A percentile compares a stretch with the other conserved stretches of the same genome.
phyloP scores from a whole-genome alignment of 2,113 vertebrate species.

The Peromyscus polionotus region DNA sequence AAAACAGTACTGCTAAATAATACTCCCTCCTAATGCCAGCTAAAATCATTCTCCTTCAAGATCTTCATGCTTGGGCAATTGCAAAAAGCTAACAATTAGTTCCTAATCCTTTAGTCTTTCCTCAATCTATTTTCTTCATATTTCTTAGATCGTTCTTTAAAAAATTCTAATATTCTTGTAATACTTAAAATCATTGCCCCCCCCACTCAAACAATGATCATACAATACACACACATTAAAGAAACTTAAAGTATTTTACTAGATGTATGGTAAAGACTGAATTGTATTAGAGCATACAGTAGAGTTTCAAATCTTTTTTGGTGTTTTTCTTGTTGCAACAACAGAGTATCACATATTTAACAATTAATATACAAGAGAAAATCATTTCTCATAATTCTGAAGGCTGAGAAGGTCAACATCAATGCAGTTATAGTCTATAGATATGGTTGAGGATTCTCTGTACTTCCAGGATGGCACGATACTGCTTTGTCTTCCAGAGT shows the following conservation, averaged over 20 bases:
- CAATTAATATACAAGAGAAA: not conserved
- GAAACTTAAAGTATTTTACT: not conserved
- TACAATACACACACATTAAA: not conserved
- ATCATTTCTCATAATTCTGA: not conserved
- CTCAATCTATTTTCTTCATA: not conserved
- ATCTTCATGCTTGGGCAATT: not conserved
- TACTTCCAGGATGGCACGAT: not conserved
- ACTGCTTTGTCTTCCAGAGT: not conserved
- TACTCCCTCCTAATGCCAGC: not conserved
- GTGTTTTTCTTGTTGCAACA: not conserved
- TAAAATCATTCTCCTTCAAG: not conserved
- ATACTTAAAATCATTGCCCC: not conserved
- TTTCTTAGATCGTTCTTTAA: not conserved
- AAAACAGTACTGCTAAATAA: not conserved
- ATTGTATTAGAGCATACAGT: not conserved
- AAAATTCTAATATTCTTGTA: slow-evolving; percentile 21
- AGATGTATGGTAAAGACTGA: not conserved
- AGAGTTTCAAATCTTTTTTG: not conserved
- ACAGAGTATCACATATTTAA: not conserved
- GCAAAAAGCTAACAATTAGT: not conserved
- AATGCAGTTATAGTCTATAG: not conserved
- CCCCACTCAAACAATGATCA: not conserved
- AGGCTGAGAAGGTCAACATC: not conserved
- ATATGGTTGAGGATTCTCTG: not conserved
- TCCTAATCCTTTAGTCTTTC: not conserved